Evolutionary conservation across 2,797 vertebrate species (phyloP), one percentile per base, ranked within the genome.

Genomic region (Lemur catta): DNA sequence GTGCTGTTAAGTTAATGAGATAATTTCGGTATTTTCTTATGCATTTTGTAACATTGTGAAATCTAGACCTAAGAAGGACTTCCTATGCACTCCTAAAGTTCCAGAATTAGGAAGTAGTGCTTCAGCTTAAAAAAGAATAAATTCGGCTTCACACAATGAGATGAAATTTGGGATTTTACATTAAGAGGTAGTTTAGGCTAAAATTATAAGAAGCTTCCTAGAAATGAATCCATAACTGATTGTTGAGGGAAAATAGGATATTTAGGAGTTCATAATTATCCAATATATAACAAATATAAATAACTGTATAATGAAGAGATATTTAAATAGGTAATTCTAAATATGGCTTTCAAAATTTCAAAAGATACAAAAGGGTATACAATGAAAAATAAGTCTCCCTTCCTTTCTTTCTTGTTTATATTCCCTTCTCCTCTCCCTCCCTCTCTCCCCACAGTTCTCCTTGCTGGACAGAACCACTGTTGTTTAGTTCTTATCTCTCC

Each of bases 151-250:
- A 78, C 9, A 4, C 35, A 93, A 18, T 76, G 75, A 91, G 18
- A 65, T 67, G 48, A 93, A 93, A 81, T 91, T 76, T 78, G 20
- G n/a, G 41, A 38, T 50, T 93, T 93, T 94, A 89, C 14, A 7
- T 76, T 67, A 24, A 52, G 43, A 92, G 38, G 22, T 72, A 84
- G 35, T 63, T 95, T 81, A 88, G 30, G 30, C 41, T 95, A 81
- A 95, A 94, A 75, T 94, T 74, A 52, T 46, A 79, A 93, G 30
- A 86, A 30, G 3, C 35, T 74, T 95, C 67, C n/a, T 81, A 26
- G 67, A 63, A 94, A 90, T 93, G 35, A 81, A 72, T 74, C 35
- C 13, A 65, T 87, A 92, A 93, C 30, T 57, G 50, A 87, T 85
- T 79, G 78, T 46, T 79, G 67, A 67, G 41, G 41, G 33, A 86